Base-by-base conservation (phyloP, 2,113 vertebrate genomes). In the Gyps fulvus region DNA sequence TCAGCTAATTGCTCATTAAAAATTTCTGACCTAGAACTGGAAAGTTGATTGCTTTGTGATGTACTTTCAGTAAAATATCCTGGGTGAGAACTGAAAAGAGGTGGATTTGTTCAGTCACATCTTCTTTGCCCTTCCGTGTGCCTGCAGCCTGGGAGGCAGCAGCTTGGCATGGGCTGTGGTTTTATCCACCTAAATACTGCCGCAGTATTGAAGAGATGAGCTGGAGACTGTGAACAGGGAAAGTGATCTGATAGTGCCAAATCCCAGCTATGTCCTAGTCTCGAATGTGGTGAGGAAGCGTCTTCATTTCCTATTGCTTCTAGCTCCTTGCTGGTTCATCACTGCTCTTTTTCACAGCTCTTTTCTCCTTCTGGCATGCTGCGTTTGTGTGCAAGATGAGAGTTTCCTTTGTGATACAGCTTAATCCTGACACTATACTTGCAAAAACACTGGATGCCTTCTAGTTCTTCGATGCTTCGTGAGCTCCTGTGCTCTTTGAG, bases 391-490 rank as follows among this genome's bases (percentile, higher is more conserved):
- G 58, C 40, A 42, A 43, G 36, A 59, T 32, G 11, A 15, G 9
- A 15, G 10, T 63, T 79, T 71, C 54, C 67, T 61, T n/a, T 52
- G 58, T 66, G 63, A n/a, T 13, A 8, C 45, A 73, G 55, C 32
- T 87, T 86, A 67, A 59, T 76, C 59, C 25, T 50, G 36, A 59
- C 32, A 5, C 47, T 73, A 4, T 29, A 36, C 65, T 73, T 83
- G 67, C 27, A 66, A 50, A 81, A 88, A 8, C 45, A 55, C 11
- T 0, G 0, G 11, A 1, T 93, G 26, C 34, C 25, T 77, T 80
- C 43, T 55, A 45, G 11, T 78, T 81, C 57, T 74, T 47, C 0
- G 0, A 7, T 2, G 16, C 61, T 69, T 72, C 0, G 0, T 2
- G 13, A 73, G 52, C 32, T 63, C 36, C 65, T 2, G 1, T 71